Percentiles rank a stretch among this genome's conserved stretches.
Conservation (phyloP, 2,113 vertebrate species). For the Gymnarchus niloticus region DNA sequence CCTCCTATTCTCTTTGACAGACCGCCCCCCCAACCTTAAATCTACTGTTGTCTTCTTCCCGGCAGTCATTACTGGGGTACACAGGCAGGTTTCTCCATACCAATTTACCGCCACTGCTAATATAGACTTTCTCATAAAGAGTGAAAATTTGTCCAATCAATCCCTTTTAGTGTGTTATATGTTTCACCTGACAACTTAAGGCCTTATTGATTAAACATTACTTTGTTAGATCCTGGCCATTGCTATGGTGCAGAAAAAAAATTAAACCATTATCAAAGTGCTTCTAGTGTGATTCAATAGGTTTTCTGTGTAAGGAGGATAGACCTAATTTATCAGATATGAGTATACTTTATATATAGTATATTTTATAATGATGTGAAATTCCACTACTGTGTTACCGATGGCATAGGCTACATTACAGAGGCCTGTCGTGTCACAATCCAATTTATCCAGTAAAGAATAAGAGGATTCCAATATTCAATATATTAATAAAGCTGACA, state of each 20-base stretch:
- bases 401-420: not conserved
- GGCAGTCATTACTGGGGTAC: not conserved
- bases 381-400: not conserved
- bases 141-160: slow-evolving; percentile 78
- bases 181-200: slow-evolving; percentile 88
- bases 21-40: not conserved
- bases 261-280: slow-evolving; percentile 79
- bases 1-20: not conserved
- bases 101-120: slow-evolving; percentile 80
- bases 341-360: slow-evolving; percentile 10
- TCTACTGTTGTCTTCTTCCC: not conserved
- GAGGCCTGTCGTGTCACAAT: not conserved
- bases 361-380: slow-evolving; percentile 7
- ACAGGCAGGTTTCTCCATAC: slow-evolving; percentile 55
- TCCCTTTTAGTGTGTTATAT: slow-evolving; percentile 91
- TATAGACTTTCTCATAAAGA: slow-evolving; percentile 83
- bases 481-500: not conserved
- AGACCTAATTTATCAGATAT: slow-evolving; percentile 14
- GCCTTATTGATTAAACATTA: slow-evolving; percentile 91
- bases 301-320: slow-evolving; percentile 9
- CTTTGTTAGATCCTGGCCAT: slow-evolving; percentile 82
- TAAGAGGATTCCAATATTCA: not conserved
- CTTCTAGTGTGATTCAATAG: slow-evolving; percentile 30
- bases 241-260: slow-evolving; percentile 72
- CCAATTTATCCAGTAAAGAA: not conserved